A percentile compares a stretch with the other conserved stretches of the same genome.
Conservation (phyloP, 1,140 invertebrate species). For the Fopius arisanus region DNA sequence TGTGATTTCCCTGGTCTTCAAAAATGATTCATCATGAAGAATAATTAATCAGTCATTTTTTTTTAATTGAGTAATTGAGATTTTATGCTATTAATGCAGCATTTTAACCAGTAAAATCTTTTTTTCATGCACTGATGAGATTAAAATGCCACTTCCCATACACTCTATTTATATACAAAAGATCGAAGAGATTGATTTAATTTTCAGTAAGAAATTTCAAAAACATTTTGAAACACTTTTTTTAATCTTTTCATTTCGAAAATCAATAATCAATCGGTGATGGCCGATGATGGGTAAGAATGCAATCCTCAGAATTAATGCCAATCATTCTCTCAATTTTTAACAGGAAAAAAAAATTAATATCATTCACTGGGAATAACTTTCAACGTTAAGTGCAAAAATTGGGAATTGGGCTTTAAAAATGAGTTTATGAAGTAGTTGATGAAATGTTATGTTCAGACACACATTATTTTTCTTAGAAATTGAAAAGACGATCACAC, state of each 20-base stretch:
- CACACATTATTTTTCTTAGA: constrained; percentile 15
- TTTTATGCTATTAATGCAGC: constrained; percentile 16
- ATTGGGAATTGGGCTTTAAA: background rate
- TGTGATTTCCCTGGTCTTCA: background rate
- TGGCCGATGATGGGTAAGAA: constrained; percentile 3
- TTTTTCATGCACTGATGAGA: constrained; percentile 21
- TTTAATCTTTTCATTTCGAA: background rate
- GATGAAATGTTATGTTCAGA: background rate
- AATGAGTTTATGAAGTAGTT: background rate
- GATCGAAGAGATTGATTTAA: background rate
- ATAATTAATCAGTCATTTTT: constrained; percentile 12
- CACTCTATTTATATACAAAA: constrained; percentile 10
- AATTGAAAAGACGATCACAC: constrained; percentile 26
- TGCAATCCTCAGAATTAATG: background rate
- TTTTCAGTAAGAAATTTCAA: background rate
- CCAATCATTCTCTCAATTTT: background rate
- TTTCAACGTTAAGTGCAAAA: background rate
- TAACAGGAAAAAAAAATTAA: background rate
- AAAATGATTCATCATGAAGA: constrained; percentile 10
- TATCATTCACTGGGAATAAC: background rate
- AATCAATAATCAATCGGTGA: constrained; percentile 1
- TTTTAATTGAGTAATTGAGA: constrained; percentile 22
- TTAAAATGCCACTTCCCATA: constrained; percentile 28
- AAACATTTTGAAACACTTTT: background rate
- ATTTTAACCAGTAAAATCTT: constrained; percentile 15